Evolutionary conservation across 2,888 invertebrate species (phyloP), one percentile per base, ranked within the genome.

Genomic region (Cantharis rufa): DNA sequence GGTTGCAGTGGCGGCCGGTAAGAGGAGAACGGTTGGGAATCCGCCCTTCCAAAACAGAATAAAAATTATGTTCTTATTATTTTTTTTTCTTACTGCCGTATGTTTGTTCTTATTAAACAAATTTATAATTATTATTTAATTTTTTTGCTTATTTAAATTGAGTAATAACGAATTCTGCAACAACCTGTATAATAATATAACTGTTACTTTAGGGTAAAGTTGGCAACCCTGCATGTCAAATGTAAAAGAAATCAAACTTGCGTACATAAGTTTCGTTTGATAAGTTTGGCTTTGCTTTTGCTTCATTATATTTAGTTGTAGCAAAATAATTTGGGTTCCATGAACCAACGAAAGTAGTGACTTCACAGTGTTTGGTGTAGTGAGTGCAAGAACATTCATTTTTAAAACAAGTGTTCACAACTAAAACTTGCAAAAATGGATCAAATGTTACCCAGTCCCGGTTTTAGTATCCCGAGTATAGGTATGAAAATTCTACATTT

Each of bases 371-470:
- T 15, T 63, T 28, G 11, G 28, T 27, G 5, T 32, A 5, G 32
- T 32, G n/a, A 13, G n/a, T 13, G 7, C 1, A 0, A 9, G 24
- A 9, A 24, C 24, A 21, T 7, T 24, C 7, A 1, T 24, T 9
- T 24, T 24, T 24, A 1, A 24, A 15, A 21, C 11, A 16, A 72
- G 13, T 68, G n/a, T 18, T 61, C 13, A n/a, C n/a, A 5, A 21
- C 5, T 24, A 62, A 78, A 15, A 32, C 15, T 28, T 10, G 68
- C 68, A 10, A 90, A 88, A 82, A 96, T 96, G 96, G 96, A 96
- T 92, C 94, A 95, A 89, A 96, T 96, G 95, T 90, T 96, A 79
- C 94, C 95, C 27, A 96, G 96, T 89, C 96, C 96, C 16, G 95
- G 95, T 80, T 94, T 93, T 85, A 95, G 95, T 83, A 96, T 96